Conservation (phyloP, 2,888 invertebrate genomes). For the Tachina fera region DNA sequence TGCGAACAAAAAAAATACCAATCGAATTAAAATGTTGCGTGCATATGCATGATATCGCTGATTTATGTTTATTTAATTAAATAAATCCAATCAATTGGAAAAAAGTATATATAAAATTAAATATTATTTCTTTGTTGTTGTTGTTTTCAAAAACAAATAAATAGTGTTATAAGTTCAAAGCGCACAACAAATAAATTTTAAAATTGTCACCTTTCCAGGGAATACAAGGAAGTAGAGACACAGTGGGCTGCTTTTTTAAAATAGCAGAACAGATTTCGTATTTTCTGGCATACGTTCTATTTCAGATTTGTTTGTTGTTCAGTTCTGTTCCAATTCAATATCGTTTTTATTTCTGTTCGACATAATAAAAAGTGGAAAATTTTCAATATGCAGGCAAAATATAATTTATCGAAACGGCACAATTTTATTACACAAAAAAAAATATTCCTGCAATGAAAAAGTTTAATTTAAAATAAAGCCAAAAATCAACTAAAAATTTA, state of each 20-base stretch:
- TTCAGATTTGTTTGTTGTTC: too few relatives aligned
- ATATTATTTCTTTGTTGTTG: constrained; percentile 29
- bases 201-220: neutral
- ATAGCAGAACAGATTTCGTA: neutral
- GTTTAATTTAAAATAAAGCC: too few relatives aligned
- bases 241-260: constrained; percentile 7
- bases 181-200: neutral
- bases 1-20: neutral
- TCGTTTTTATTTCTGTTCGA: too few relatives aligned
- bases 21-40: constrained; percentile 42
- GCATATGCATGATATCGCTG: constrained; percentile 54
- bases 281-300: too few relatives aligned
- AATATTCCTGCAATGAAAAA: too few relatives aligned
- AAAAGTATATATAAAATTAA: constrained; percentile 38
- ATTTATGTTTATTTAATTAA: constrained; percentile 67
- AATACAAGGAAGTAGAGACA: neutral
- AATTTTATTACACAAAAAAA: too few relatives aligned
- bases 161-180: constrained; percentile 44
- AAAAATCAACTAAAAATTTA: too few relatives aligned
- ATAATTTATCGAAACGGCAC: too few relatives aligned
- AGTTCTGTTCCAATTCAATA: too few relatives aligned
- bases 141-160: constrained; percentile 2
- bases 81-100: constrained; percentile 63
- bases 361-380: too few relatives aligned
- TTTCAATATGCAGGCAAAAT: too few relatives aligned